A percentile compares a stretch with the other conserved stretches of the same genome.
Evolutionary conservation across 2,888 invertebrate genomes (phyloP).

Genomic region (Bhutanitis thaidina): DNA sequence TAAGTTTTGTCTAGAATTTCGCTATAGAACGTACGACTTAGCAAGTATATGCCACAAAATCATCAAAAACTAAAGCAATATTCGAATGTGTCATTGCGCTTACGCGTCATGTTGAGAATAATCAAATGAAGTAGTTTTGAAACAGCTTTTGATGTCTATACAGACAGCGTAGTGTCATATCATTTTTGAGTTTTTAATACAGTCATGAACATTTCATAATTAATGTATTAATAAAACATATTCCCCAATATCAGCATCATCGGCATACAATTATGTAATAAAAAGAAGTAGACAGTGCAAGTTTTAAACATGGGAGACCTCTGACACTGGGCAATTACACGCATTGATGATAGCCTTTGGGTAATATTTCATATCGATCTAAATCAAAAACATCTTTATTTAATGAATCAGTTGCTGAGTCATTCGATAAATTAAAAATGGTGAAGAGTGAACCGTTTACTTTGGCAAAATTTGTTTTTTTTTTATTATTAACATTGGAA

Average conservation of each 20-base stretch:
- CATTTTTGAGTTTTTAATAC: background rate
- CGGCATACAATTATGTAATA: slow-evolving; percentile 3
- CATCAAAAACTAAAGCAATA: no score
- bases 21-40: no score
- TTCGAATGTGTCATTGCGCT: no score
- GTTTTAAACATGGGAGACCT: slow-evolving; percentile 35
- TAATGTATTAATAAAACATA: background rate
- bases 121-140: background rate
- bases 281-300: slow-evolving; percentile 5
- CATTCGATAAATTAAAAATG: slow-evolving; percentile 1
- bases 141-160: background rate
- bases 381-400: slow-evolving; percentile 38
- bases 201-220: background rate
- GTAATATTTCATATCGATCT: slow-evolving; percentile 35
- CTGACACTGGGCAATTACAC: slow-evolving; percentile 52
- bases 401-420: slow-evolving; percentile 24
- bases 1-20: no score
- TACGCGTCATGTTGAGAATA: no score
- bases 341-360: slow-evolving; percentile 40
- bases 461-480: no score
- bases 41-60: no score
- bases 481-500: no score
- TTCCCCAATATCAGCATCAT: background rate
- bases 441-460: background rate
- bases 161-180: background rate